Evolutionary conservation across 2,113 vertebrate species (phyloP).

Genomic region (Catagonus wagneri): DNA sequence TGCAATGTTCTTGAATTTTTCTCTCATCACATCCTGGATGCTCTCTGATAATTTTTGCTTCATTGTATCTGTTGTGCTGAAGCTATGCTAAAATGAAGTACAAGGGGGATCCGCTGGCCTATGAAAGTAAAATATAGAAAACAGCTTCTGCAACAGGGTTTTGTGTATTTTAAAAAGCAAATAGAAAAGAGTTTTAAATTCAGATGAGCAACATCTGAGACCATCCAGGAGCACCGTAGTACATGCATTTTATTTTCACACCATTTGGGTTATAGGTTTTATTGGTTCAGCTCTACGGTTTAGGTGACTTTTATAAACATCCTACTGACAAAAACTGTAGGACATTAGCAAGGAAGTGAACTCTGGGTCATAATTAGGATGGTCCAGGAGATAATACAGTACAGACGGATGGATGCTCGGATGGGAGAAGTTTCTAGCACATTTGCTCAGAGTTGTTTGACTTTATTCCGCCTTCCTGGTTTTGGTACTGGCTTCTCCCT

Average conservation of each 20-base stretch:
- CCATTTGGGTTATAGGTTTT: background rate
- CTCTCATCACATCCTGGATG: slow-evolving; percentile 82
- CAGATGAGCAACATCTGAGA: background rate
- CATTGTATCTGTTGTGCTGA: slow-evolving; percentile 81
- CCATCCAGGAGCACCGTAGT: background rate
- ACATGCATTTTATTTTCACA: background rate
- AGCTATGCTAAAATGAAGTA: slow-evolving; percentile 74
- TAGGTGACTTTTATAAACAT: background rate
- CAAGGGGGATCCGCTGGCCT: slow-evolving; percentile 77
- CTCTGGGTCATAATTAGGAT: background rate
- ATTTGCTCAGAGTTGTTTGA: background rate
- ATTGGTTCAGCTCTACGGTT: background rate
- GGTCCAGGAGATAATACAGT: background rate
- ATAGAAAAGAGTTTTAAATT: background rate
- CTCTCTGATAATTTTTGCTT: slow-evolving; percentile 84
- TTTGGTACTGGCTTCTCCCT: background rate
- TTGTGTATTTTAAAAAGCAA: slow-evolving; percentile 11
- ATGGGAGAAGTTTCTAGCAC: background rate
- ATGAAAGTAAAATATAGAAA: slow-evolving; percentile 69
- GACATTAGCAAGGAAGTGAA: background rate
- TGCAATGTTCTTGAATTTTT: slow-evolving; percentile 76
- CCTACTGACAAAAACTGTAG: background rate
- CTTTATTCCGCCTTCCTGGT: background rate
- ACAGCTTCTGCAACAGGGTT: slow-evolving; percentile 39
- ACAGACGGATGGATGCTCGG: background rate